Base-by-base conservation (phyloP, 2,797 vertebrate species). In the Pachyuromys duprasi region DNA sequence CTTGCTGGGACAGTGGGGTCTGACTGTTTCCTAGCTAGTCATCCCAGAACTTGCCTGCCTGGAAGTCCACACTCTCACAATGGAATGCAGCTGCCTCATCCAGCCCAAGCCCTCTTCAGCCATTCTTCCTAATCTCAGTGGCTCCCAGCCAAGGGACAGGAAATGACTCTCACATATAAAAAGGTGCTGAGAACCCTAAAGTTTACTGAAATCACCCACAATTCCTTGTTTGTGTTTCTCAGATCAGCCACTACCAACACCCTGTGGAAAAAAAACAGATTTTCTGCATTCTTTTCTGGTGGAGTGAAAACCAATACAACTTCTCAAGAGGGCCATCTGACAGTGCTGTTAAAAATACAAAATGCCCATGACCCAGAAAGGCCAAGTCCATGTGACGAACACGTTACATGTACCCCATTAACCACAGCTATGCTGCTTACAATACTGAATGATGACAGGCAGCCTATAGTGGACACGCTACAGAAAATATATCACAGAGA, bases 31-130 rank as follows among this genome's bases (percentile, higher is more conserved):
- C 74, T 0, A 0, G 20, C 28, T 78, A 31, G 33, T 33, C 49
- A 2, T 49, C n/a, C 17, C 15, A 36, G 17, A 84, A 31, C 63
- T 84, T 26, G n/a, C n/a, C 62, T 39, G 39, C 74, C 60, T 20
- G 17, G 55, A 96, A 96, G 31, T 4, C 6, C 72, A 81, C 42
- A 69, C 36, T 88, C n/a, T 22, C 87, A 67, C 45, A 22, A 15
- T 69, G 31, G 49, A 84, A 36, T 3, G 20, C 11, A 39, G 3
- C 28, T 3, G 24, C 6, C 1, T 1, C 0, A 18, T 86, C n/a
- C 6, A 9, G 31, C 42, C 9, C 24, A 8, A 63, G 0, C 5
- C 8, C 26, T 28, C 4, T 0, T 22, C 0, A 0, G 9, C 31
- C 22, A 57, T 20, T 69, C n/a, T 60, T 55, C 60, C 26, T 6